Percentiles rank a stretch among this genome's conserved stretches.
phyloP scores from a whole-genome alignment of 2,113 vertebrate genomes.

The Tringa solitaria region DNA sequence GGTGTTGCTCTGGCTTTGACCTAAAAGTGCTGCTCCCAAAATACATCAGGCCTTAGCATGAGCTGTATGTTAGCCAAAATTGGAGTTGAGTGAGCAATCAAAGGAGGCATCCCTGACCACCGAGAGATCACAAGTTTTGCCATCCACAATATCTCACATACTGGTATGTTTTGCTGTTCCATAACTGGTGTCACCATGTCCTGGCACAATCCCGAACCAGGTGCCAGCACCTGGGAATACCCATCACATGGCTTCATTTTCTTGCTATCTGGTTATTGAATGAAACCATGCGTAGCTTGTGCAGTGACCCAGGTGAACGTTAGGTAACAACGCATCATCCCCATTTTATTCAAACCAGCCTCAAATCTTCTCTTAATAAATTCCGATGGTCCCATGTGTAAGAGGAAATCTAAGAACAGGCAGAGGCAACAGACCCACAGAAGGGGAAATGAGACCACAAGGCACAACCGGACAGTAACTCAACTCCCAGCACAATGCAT shows the following conservation, averaged over 20 bases:
- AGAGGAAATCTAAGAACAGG: not conserved
- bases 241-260: not conserved
- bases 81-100: not conserved
- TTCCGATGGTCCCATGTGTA: not conserved
- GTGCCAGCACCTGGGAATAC: not conserved
- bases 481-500: not conserved
- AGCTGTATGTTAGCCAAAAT: not conserved
- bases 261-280: not conserved
- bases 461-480: not conserved
- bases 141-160: not conserved
- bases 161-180: accelerated
- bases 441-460: not conserved
- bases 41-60: not conserved
- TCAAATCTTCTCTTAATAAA: not conserved
- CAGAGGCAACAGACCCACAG: not conserved
- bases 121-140: not conserved
- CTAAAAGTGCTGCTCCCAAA: not conserved
- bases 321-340: not conserved
- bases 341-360: not conserved
- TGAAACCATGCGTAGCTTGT: not conserved
- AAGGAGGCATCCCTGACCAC: not conserved
- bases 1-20: not conserved
- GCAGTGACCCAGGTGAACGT: not conserved
- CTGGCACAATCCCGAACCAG: not conserved
- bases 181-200: not conserved